Base-by-base conservation (phyloP, 2,888 invertebrate species). In the Mimachlamys varia region DNA sequence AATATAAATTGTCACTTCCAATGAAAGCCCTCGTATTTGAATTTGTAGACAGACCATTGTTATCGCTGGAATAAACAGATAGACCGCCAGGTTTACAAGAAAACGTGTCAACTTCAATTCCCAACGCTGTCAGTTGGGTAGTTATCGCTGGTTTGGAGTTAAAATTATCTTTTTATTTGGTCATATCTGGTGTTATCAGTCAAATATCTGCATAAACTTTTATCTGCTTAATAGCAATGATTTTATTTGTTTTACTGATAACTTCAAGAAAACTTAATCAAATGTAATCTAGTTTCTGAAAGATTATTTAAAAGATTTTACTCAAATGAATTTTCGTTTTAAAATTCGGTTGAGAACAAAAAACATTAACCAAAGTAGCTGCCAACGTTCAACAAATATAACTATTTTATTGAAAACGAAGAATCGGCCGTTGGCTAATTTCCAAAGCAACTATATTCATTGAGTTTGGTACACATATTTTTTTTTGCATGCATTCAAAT, bases 91-190 rank as follows among this genome's bases (percentile, higher is more conserved):
- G 76, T 76, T 76, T 76, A 76, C 76, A 33, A 76, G 76, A 76
- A n/a, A n/a, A 76, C 19, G 33, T 33, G 76, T 76, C 76, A 76
- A 76, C 76, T 76, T 76, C 76, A 76, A 76, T 76, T 76, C 17
- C 76, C 12, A 33, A 33, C 76, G 12, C 58, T 19, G 58, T 58
- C 58, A 58, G 58, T 22, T 19, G 58, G n/a, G n/a, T 33, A 76
- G 33, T 76, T 33, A 76, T 76, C 33, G 17, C 33, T 10, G 53
- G 33, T 33, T 33, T 33, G n/a, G 33, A 27, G 27, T 33, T 27
- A 22, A 27, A 33, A 33, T 33, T 76, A 27, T 76, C 76, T 33
- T 76, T 76, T 76, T 33, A 76, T 76, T 76, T 76, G 7, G 33
- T 33, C 76, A 27, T 76, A 76, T 76, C 76, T 4, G 76, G 33